Evolutionary conservation across 2,113 vertebrate species (phyloP).

Genomic region (Mystacornis crossleyi): DNA sequence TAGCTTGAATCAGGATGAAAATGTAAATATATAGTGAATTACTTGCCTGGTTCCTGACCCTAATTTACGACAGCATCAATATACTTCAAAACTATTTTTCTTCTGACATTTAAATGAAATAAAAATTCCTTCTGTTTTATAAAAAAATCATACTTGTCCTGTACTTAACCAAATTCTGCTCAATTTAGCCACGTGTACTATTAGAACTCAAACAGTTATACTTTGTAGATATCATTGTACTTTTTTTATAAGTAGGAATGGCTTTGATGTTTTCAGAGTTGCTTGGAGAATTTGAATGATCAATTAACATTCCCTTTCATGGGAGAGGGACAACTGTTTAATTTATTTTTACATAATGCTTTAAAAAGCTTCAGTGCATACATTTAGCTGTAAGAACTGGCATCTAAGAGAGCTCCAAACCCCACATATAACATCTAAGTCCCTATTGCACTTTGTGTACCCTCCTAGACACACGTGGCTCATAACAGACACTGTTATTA

Average conservation of each 20-base stretch:
- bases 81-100: neutral
- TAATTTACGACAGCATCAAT: conserved; percentile 32
- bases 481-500: neutral
- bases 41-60: neutral
- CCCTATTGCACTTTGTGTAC: neutral
- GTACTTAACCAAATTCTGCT: neutral
- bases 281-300: neutral
- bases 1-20: conserved; percentile 27
- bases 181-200: neutral
- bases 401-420: neutral
- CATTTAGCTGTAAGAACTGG: neutral
- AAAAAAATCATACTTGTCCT: neutral
- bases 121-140: neutral
- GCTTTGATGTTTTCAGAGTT: neutral
- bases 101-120: conserved; percentile 12
- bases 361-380: neutral
- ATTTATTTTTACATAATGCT: neutral
- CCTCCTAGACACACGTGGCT: neutral
- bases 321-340: neutral
- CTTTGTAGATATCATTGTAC: neutral
- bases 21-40: conserved; percentile 17
- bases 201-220: neutral
- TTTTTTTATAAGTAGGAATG: neutral
- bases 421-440: neutral
- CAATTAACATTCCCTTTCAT: neutral